Conservation (phyloP, 1,140 invertebrate genomes). For the Phthorimaea operculella region DNA sequence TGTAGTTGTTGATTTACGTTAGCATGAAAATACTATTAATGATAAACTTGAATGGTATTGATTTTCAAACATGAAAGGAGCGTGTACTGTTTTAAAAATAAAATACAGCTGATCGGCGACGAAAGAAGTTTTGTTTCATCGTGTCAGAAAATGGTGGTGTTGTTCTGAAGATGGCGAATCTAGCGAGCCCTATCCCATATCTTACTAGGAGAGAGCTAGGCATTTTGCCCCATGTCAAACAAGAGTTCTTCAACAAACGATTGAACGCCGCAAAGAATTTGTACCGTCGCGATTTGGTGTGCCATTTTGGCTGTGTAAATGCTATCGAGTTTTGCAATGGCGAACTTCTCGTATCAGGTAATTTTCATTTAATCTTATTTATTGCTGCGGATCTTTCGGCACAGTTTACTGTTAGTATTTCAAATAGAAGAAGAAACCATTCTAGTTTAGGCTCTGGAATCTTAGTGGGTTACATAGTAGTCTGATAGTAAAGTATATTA, state of each 20-base stretch:
- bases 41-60: no score
- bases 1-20: no score
- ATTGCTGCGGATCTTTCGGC: not conserved
- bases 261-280: slow-evolving; percentile 76
- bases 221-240: slow-evolving; percentile 39
- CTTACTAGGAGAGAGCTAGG: slow-evolving; percentile 53
- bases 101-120: slow-evolving; percentile 60
- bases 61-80: slow-evolving; percentile 12
- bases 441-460: no score
- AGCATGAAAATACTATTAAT: no score
- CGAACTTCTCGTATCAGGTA: slow-evolving; percentile 88
- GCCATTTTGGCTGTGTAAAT: slow-evolving; percentile 96
- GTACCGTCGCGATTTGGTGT: slow-evolving; percentile 85
- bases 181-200: slow-evolving; percentile 49
- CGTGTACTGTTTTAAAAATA: slow-evolving; percentile 53
- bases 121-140: slow-evolving; percentile 36
- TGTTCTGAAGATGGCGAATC: slow-evolving; percentile 57
- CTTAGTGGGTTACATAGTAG: no score
- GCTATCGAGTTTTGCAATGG: slow-evolving; percentile 95
- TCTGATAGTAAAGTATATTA: no score
- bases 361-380: slow-evolving; percentile 17
- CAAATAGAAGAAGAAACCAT: not conserved
- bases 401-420: not conserved
- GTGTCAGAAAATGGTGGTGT: slow-evolving; percentile 52
- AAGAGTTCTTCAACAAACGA: slow-evolving; percentile 72